phyloP scores from a whole-genome alignment of 2,888 invertebrate genomes.

The Cataglyphis albicans region DNA sequence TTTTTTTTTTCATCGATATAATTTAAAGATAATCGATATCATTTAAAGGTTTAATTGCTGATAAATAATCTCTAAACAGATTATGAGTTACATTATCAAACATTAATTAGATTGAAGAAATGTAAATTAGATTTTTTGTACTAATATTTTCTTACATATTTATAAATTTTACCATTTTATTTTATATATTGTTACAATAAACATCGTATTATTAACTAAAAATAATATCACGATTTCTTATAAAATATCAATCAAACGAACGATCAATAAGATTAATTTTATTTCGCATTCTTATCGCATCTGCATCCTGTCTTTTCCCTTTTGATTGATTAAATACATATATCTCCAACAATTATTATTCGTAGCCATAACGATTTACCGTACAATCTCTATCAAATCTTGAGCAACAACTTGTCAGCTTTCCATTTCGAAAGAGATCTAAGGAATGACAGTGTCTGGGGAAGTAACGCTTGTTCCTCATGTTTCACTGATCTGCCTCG shows the following conservation, averaged over 20 bases:
- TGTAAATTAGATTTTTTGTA: background rate
- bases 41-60: background rate
- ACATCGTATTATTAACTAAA: background rate
- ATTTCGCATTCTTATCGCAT: background rate
- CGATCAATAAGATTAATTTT: background rate
- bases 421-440: constrained; percentile 85
- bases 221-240: constrained; percentile 3
- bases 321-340: background rate
- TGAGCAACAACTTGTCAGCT: constrained; percentile 84
- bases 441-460: constrained; percentile 84
- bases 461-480: constrained; percentile 77
- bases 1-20: constrained; percentile 13
- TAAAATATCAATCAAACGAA: background rate
- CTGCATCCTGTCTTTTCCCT: background rate
- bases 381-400: constrained; percentile 83
- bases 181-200: background rate
- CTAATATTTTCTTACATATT: constrained; percentile 4
- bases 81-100: background rate
- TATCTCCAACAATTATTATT: constrained; percentile 53
- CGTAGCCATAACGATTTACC: constrained; percentile 87
- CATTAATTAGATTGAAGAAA: background rate
- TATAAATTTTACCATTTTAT: background rate
- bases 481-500: constrained; percentile 88
- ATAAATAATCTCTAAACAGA: background rate
- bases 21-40: background rate